Evolutionary conservation across 30 jellyfish, hydroid and myxozoan species (phyloP).

Genomic region (Pseudorhiza aurosa): DNA sequence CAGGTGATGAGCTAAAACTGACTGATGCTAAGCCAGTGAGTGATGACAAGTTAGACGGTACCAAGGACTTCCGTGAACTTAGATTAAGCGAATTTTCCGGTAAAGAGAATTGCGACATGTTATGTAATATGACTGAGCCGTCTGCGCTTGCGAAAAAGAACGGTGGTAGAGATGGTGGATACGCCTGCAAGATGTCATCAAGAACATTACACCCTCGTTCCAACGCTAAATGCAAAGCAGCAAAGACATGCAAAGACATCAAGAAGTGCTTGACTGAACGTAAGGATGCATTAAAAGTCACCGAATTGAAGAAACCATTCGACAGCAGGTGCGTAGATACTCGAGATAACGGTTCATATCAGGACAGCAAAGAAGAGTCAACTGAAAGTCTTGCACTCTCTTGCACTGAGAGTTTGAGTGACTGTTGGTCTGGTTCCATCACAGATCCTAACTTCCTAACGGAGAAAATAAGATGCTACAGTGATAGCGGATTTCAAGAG

Average conservation of each 20-base stretch:
- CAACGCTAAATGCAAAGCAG: neutral
- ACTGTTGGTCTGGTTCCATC: slow-evolving; percentile 11
- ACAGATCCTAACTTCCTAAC: slow-evolving; percentile 22
- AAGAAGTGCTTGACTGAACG: neutral
- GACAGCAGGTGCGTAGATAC: neutral
- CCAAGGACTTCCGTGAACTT: neutral
- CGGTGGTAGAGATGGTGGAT: neutral
- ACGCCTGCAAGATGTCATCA: neutral
- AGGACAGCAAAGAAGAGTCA: neutral
- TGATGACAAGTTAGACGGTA: neutral
- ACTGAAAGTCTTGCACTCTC: slow-evolving; percentile 2
- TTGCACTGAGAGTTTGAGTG: slow-evolving; percentile 17
- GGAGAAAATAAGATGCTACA: slow-evolving; percentile 12
- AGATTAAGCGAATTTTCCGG: neutral
- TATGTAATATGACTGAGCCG: neutral
- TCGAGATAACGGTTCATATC: neutral
- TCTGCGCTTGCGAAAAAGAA: neutral
- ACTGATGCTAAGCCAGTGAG: neutral
- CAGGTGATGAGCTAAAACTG: neutral
- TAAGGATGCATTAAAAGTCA: neutral
- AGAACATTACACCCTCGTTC: neutral
- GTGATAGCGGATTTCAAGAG: slow-evolving; percentile 64
- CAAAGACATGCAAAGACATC: neutral
- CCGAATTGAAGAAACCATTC: neutral
- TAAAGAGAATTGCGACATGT: neutral